Evolutionary conservation across 2,888 invertebrate species (phyloP).

Genomic region (Aphrophora alni): DNA sequence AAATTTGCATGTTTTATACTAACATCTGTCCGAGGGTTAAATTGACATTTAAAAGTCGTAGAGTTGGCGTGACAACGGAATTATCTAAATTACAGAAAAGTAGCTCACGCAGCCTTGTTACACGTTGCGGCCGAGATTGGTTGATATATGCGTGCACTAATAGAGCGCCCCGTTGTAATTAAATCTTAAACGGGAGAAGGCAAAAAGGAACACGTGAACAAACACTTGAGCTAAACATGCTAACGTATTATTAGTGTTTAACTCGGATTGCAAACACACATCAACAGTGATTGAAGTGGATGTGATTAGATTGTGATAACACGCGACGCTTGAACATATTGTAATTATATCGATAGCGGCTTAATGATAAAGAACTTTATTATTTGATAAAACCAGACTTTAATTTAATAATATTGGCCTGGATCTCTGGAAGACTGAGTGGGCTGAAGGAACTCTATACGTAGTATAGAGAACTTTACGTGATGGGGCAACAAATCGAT

Average conservation of each 20-base stretch:
- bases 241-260: background rate
- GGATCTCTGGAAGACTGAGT: no score
- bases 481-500: no score
- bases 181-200: constrained; percentile 32
- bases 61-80: background rate
- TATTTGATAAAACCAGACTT: no score
- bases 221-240: constrained; percentile 6
- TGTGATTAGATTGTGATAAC: no score
- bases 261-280: background rate
- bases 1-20: background rate
- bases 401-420: no score
- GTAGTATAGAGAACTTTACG: no score
- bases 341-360: no score
- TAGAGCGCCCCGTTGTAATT: constrained; percentile 13
- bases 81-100: background rate
- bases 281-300: no score
- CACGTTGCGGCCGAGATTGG: no score
- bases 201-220: constrained; percentile 32
- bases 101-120: background rate
- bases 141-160: background rate
- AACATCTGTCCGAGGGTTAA: background rate
- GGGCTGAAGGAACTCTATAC: no score
- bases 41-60: background rate
- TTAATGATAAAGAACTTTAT: no score
- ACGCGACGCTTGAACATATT: no score